phyloP scores from a whole-genome alignment of 2,797 vertebrate species.

The Poeciliopsis turneri region DNA sequence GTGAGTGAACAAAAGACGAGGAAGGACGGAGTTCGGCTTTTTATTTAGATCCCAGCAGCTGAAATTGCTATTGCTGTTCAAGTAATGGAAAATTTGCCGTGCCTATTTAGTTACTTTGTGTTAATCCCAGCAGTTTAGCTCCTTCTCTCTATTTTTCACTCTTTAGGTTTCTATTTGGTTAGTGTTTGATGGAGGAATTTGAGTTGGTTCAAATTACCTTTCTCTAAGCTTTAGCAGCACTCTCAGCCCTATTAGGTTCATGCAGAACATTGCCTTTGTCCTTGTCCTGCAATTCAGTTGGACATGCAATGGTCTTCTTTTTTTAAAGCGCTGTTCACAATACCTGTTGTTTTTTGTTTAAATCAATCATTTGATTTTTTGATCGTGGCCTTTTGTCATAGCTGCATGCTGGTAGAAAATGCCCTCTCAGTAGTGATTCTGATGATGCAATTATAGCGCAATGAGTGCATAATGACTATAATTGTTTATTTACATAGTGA shows the following conservation, averaged over 20 bases:
- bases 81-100: conserved; percentile 78
- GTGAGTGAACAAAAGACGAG: conserved; percentile 48
- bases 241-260: conserved; percentile 49
- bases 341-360: conserved; percentile 5
- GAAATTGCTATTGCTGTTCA: conserved; percentile 71
- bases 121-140: conserved; percentile 75
- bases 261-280: conserved; percentile 34
- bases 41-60: conserved; percentile 71
- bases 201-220: conserved; percentile 63
- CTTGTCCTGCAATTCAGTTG: conserved; percentile 49
- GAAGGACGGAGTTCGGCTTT: conserved; percentile 63
- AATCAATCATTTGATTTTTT: conserved; percentile 19
- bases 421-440: conserved; percentile 41
- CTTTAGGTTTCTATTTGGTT: conserved; percentile 68
- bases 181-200: conserved; percentile 68
- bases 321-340: conserved; percentile 17
- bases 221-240: conserved; percentile 43
- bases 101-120: conserved; percentile 79
- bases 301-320: conserved; percentile 28
- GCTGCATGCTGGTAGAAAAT: conserved; percentile 31
- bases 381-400: conserved; percentile 1
- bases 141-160: conserved; percentile 54
- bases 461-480: conserved; percentile 60
- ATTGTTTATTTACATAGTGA: conserved; percentile 77
- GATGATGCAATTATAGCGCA: conserved; percentile 74